Evolutionary conservation across 1,140 invertebrate genomes (phyloP).

Genomic region (Agraylea sexmaculata): DNA sequence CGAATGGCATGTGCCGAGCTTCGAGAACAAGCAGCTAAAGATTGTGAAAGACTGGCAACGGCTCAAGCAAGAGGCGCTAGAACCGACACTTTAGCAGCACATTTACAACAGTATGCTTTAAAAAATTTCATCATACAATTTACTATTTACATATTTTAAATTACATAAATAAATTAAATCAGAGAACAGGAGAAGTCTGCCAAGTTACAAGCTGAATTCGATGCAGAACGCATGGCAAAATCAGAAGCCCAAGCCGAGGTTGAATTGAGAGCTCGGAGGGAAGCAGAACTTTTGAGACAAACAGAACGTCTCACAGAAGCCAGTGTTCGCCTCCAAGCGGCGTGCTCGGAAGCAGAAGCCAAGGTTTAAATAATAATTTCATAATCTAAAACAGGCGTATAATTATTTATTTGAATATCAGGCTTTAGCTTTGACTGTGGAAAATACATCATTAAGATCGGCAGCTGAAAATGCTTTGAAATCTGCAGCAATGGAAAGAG

Average conservation of each 20-base stretch:
- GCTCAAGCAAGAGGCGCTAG: conserved; percentile 32
- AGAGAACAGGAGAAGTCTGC: conserved; percentile 16
- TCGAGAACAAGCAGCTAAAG: conserved; percentile 15
- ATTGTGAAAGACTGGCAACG: conserved; percentile 24
- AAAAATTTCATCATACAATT: neutral
- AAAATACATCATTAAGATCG: conserved; percentile 31
- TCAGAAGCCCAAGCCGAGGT: conserved; percentile 16
- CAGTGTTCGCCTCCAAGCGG: conserved; percentile 17
- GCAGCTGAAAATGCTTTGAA: conserved; percentile 16
- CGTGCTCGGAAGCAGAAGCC: conserved; percentile 19
- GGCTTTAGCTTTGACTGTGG: conserved; percentile 30
- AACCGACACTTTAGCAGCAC: conserved; percentile 31
- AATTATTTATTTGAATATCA: conserved; percentile 13
- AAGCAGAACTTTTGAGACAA: conserved; percentile 17
- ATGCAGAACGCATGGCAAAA: conserved; percentile 8
- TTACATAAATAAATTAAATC: neutral
- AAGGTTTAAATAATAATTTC: too few relatives aligned
- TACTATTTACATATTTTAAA: neutral
- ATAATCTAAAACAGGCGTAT: neutral
- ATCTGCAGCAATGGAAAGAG: conserved; percentile 23
- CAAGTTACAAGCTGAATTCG: conserved; percentile 12
- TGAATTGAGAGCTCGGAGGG: conserved; percentile 13
- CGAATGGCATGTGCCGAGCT: conserved; percentile 15
- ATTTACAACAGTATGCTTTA: conserved; percentile 28
- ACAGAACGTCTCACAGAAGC: conserved; percentile 15